phyloP scores from a whole-genome alignment of 2,888 invertebrate genomes.

The Byasa hedistus region DNA sequence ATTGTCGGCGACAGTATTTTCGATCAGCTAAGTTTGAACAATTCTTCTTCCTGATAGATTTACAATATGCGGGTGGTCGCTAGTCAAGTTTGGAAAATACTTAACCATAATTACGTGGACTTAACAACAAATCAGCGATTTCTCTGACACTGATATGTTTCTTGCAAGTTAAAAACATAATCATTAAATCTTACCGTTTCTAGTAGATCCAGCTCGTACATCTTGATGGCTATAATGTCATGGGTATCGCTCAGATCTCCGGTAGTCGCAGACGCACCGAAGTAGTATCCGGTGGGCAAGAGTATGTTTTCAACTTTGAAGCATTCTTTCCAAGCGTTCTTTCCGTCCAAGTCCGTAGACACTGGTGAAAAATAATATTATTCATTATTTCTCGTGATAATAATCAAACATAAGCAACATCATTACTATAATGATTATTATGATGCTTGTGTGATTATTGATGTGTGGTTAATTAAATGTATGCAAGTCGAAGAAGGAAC shows the following conservation, averaged over 20 bases:
- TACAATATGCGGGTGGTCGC: no score
- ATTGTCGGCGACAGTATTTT: no score
- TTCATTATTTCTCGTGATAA: neutral
- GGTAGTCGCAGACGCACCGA: conserved; percentile 97
- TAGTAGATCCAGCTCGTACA: conserved; percentile 93
- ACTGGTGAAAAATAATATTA: conserved; percentile 78
- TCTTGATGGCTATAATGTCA: conserved; percentile 93
- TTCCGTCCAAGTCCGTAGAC: conserved; percentile 94
- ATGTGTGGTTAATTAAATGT: no score
- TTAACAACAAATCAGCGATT: no score
- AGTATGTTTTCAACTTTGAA: conserved; percentile 92
- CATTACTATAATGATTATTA: neutral
- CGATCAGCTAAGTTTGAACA: no score
- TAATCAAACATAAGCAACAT: neutral
- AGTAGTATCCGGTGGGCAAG: conserved; percentile 96
- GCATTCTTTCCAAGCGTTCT: conserved; percentile 96
- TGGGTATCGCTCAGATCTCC: conserved; percentile 98
- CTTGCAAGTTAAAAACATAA: neutral
- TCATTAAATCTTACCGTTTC: conserved; percentile 67
- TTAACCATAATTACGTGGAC: no score
- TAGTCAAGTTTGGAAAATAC: no score
- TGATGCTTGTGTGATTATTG: no score
- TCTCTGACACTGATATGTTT: no score
- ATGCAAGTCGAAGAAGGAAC: no score
- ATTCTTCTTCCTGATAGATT: no score